phyloP scores from a whole-genome alignment of 2,888 invertebrate genomes.

The Magallana nippona region DNA sequence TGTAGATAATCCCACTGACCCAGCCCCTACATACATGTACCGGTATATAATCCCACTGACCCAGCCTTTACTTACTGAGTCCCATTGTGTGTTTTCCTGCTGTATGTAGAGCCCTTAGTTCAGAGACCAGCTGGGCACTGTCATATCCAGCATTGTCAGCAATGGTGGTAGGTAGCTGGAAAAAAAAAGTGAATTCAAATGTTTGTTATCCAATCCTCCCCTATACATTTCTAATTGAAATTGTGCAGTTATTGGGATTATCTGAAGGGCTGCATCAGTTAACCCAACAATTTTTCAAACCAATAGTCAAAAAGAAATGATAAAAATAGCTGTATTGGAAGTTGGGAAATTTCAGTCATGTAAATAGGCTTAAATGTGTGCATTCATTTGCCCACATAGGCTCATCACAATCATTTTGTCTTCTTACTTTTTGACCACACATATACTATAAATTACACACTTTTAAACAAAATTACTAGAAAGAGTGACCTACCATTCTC shows the following conservation, averaged over 20 bases:
- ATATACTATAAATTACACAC: neutral
- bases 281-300: too few species aligned
- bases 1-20: neutral
- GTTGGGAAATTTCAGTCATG: too few species aligned
- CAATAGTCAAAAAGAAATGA: too few species aligned
- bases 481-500: slow-evolving; percentile 71
- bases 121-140: slow-evolving; percentile 93
- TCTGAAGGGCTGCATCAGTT: too few species aligned
- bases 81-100: slow-evolving; percentile 89
- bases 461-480: neutral
- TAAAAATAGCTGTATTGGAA: too few species aligned
- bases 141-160: slow-evolving; percentile 99
- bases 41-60: neutral
- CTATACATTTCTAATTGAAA: too few species aligned
- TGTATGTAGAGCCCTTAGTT: slow-evolving; percentile 93
- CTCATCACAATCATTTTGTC: too few species aligned
- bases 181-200: slow-evolving; percentile 34
- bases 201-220: neutral
- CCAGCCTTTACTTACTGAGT: slow-evolving; percentile 83
- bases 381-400: too few species aligned
- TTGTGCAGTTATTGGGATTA: too few species aligned
- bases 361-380: too few species aligned
- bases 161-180: slow-evolving; percentile 93
- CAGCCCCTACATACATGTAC: too few species aligned
- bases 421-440: too few species aligned